Evolutionary conservation across 1,140 invertebrate genomes (phyloP).

Genomic region (Ips typographus): DNA sequence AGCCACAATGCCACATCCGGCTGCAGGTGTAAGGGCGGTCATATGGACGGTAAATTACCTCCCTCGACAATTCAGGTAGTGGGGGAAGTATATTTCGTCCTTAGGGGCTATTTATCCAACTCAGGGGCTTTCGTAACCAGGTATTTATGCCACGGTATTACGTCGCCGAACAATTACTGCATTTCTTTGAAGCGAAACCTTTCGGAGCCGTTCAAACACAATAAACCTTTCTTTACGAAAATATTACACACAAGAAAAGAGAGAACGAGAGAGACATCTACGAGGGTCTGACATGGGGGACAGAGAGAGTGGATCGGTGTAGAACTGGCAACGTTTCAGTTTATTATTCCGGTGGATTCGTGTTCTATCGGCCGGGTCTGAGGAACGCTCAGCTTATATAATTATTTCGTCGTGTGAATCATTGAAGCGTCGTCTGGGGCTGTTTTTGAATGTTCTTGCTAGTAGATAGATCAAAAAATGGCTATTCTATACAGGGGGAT

Average conservation of each 20-base stretch:
- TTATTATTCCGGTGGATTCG: slow-evolving; percentile 5
- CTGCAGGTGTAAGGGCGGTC: slow-evolving; percentile 14
- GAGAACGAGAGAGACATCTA: not conserved
- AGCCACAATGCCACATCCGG: slow-evolving; percentile 4
- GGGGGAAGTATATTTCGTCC: not conserved
- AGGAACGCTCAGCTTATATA: slow-evolving; percentile 5
- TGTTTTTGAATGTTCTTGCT: not conserved
- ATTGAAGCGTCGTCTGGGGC: not conserved
- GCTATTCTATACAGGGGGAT: too few relatives aligned
- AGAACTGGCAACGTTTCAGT: slow-evolving; percentile 1
- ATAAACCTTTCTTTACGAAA: slow-evolving; percentile 12
- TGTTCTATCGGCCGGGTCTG: not conserved
- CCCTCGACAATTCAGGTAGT: not conserved
- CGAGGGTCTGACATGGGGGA: not conserved
- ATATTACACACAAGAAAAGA: slow-evolving; percentile 7
- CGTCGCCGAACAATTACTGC: not conserved
- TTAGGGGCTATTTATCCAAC: too few relatives aligned
- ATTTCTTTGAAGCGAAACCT: slow-evolving; percentile 1
- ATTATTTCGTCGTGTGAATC: slow-evolving; percentile 15
- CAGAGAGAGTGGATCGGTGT: not conserved
- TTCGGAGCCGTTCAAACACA: slow-evolving; percentile 9
- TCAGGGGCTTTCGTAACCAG: too few relatives aligned
- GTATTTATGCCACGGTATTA: too few relatives aligned
- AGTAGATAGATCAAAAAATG: too few relatives aligned
- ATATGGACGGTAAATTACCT: slow-evolving; percentile 8